Evolutionary conservation across 2,797 vertebrate species (phyloP).

Genomic region (Anableps anableps): DNA sequence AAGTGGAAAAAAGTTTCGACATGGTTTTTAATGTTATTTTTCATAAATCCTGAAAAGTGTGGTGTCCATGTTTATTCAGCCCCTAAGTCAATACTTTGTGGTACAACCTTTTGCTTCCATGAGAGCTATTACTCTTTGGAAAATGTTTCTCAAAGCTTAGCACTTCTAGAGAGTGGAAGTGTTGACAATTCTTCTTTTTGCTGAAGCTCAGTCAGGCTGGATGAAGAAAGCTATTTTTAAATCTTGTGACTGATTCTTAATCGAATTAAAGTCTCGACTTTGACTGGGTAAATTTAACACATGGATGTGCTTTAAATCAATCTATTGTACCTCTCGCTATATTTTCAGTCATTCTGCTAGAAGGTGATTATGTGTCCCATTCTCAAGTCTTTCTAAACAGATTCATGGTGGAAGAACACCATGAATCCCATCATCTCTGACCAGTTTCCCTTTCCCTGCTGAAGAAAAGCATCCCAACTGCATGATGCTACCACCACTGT

Average conservation of each 20-base stretch:
- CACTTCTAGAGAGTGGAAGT: background rate
- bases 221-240: background rate
- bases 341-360: background rate
- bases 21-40: too few species aligned
- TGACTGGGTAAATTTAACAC: too few species aligned
- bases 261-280: too few species aligned
- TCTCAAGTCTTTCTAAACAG: background rate
- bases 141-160: background rate
- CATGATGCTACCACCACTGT: background rate
- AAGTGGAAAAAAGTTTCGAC: too few species aligned
- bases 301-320: too few species aligned
- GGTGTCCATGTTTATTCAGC: too few species aligned
- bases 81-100: background rate
- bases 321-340: too few species aligned
- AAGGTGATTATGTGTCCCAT: background rate
- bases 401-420: too few species aligned
- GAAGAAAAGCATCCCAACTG: background rate
- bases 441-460: background rate
- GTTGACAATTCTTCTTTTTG: background rate
- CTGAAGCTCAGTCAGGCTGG: background rate
- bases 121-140: background rate
- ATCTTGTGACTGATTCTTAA: too few species aligned
- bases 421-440: background rate
- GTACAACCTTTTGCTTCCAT: background rate
- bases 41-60: too few species aligned